Base-by-base conservation (phyloP, 2,888 invertebrate species). In the Coelopa pilipes region DNA sequence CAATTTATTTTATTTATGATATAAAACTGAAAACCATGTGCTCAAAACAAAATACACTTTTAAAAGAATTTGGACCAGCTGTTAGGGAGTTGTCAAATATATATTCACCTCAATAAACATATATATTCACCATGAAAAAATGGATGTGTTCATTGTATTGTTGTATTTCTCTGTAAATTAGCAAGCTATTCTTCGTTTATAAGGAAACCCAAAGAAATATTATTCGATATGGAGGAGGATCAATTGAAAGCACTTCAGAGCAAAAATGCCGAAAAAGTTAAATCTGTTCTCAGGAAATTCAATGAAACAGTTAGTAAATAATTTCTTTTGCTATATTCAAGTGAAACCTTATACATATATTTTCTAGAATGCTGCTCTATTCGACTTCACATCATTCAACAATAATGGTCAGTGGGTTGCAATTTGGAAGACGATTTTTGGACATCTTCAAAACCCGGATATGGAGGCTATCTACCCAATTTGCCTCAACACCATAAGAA, bases 401-500 rank as follows among this genome's bases (percentile, higher is more conserved):
- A 80, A 83, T 46, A 82, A 84, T 73, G 87, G 84, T 24, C 85
- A 85, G 71, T 88, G 88, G 88, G 80, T 83, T 66, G 80, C 80
- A 4, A 80, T 88, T 46, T 88, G 88, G 88, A 80, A 82, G 66
- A 79, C 82, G 19, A 81, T 87, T 21, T 88, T 87, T 65, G 79
- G 79, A 5, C 83, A 87, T 71, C 79, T 88, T 1, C 83, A 82
- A n/a, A 84, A 86, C 70, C 72, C 80, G n/a, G 63, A 76, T 1
- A 77, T 84, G 49, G 57, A 77, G 0, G 72, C 78, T 0, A 73
- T 84, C 24, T 84, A 84, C 75, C 76, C 82, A 4, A 79, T 83
- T 50, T 85, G 86, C 66, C 78, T 88, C 19, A 87, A 87, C 66
- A 83, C 87, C 2, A 81, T 88, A 47, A 81, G 88, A 34, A 86